Conservation (phyloP, 1,140 invertebrate genomes). For the Drosophila parvula region DNA sequence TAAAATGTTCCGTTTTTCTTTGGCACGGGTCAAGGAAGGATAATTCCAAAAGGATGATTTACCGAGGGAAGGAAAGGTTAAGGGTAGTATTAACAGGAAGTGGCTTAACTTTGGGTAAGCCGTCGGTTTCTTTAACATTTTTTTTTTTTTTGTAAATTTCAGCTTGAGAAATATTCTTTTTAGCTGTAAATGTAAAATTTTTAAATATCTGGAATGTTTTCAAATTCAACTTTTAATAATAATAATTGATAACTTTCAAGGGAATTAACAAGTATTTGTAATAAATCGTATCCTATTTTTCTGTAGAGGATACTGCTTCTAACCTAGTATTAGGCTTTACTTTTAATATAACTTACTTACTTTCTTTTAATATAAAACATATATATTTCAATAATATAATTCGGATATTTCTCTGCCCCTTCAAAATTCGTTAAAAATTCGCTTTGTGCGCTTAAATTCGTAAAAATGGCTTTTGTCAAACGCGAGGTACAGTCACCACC, state of each 20-base stretch:
- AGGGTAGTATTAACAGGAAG: neutral
- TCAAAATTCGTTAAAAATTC: conserved; percentile 23
- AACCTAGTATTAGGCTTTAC: too few species aligned
- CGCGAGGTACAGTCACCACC: conserved; percentile 40
- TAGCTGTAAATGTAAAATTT: too few species aligned
- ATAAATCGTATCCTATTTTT: neutral
- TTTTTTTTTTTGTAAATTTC: neutral
- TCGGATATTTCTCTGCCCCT: neutral
- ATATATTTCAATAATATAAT: too few species aligned
- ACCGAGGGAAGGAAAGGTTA: neutral
- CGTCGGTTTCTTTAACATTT: neutral
- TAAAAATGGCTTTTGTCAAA: conserved; percentile 36
- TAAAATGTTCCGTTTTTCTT: conserved; percentile 23
- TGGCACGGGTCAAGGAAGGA: conserved; percentile 15
- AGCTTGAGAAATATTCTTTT: neutral
- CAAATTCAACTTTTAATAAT: neutral
- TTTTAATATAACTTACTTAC: too few species aligned
- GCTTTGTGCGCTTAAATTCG: conserved; percentile 52
- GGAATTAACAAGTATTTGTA: neutral
- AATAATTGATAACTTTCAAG: neutral
- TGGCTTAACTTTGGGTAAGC: conserved; percentile 10
- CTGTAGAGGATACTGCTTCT: too few species aligned
- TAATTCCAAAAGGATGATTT: conserved; percentile 11
- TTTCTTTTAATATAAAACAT: too few species aligned
- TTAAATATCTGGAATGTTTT: too few species aligned